Evolutionary conservation across 64 coral and sea anemone genomes (phyloP).

Genomic region (Stichodactyla mertensii): DNA sequence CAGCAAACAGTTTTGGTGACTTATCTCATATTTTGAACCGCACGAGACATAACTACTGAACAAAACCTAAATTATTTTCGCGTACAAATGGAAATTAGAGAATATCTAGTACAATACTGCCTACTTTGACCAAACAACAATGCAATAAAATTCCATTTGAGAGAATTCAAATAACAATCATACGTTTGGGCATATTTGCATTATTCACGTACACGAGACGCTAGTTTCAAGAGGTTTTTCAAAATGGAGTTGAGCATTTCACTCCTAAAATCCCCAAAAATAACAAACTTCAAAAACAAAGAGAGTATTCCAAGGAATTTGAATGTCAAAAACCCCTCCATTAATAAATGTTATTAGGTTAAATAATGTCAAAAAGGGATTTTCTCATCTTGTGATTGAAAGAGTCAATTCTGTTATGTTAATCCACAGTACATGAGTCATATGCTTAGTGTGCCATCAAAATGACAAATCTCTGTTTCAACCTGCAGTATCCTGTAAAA

Average conservation of each 20-base stretch:
- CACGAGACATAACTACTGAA: neutral
- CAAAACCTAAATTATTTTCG: neutral
- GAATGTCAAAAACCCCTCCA: neutral
- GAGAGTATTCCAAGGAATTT: neutral
- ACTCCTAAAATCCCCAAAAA: neutral
- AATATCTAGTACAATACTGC: neutral
- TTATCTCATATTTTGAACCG: slow-evolving; percentile 5
- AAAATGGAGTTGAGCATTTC: neutral
- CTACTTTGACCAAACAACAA: neutral
- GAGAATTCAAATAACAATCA: neutral
- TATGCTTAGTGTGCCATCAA: neutral
- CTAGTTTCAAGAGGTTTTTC: neutral
- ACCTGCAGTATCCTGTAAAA: no score
- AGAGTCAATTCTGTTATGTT: neutral
- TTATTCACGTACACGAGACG: neutral
- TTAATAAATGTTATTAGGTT: neutral
- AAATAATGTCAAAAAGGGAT: slow-evolving; percentile 4
- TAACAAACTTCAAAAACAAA: neutral
- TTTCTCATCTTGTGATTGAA: neutral
- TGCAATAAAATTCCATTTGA: neutral
- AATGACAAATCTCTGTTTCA: neutral
- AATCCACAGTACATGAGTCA: neutral
- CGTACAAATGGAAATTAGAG: neutral
- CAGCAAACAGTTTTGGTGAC: neutral
- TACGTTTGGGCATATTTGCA: neutral